phyloP scores from a whole-genome alignment of 1,140 invertebrate genomes.

The Nomia melanderi region DNA sequence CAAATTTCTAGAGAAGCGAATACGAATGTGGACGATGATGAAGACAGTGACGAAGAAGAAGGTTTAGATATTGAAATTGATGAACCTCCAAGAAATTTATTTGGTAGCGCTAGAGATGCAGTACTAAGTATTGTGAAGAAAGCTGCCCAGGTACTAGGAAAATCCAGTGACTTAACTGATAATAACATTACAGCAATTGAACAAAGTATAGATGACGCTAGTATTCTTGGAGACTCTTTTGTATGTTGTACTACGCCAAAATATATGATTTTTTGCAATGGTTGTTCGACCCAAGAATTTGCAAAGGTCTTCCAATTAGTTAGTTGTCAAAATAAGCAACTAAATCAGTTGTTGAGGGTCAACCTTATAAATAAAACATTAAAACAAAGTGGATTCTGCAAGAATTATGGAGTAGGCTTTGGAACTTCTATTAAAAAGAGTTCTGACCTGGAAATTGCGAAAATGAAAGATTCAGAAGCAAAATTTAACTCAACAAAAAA shows the following conservation, averaged over 20 bases:
- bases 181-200: conserved; percentile 81
- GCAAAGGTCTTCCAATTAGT: conserved; percentile 85
- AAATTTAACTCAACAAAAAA: conserved; percentile 58
- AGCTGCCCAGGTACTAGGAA: conserved; percentile 90
- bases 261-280: conserved; percentile 86
- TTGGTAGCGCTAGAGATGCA: conserved; percentile 91
- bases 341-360: conserved; percentile 82
- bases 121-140: conserved; percentile 94
- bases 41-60: conserved; percentile 83
- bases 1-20: conserved; percentile 77
- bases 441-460: conserved; percentile 73
- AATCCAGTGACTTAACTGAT: conserved; percentile 83
- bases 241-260: conserved; percentile 83
- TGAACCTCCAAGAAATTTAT: conserved; percentile 84
- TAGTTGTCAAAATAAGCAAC: conserved; percentile 83
- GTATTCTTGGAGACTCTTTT: conserved; percentile 63
- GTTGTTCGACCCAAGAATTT: conserved; percentile 86
- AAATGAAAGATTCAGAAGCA: conserved; percentile 8
- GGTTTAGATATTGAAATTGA: conserved; percentile 76
- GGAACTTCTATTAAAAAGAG: conserved; percentile 71
- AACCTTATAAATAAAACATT: conserved; percentile 82
- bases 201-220: conserved; percentile 61
- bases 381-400: conserved; percentile 76
- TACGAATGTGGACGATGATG: conserved; percentile 83
- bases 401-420: conserved; percentile 83